Evolutionary conservation across 2,888 invertebrate species (phyloP).

Genomic region (Drosophila tanythrix): DNA sequence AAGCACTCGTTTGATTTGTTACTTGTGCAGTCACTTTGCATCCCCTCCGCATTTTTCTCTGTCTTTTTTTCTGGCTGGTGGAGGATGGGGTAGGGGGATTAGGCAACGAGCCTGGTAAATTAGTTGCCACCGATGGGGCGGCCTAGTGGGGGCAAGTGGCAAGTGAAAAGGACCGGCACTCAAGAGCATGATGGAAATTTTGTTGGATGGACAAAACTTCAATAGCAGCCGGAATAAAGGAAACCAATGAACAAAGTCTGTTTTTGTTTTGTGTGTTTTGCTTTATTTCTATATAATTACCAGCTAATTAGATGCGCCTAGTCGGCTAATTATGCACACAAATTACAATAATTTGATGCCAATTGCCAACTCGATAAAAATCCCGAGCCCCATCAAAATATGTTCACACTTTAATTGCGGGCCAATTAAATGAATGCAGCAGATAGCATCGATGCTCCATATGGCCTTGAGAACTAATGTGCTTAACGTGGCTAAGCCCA

Average conservation of each 20-base stretch:
- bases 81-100: neutral
- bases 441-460: neutral
- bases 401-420: slow-evolving; percentile 46
- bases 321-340: slow-evolving; percentile 60
- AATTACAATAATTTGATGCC: slow-evolving; percentile 46
- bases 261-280: slow-evolving; percentile 16
- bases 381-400: neutral
- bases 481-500: slow-evolving; percentile 19
- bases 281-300: slow-evolving; percentile 51
- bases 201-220: neutral
- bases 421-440: slow-evolving; percentile 51
- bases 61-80: neutral
- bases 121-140: slow-evolving; percentile 50
- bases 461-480: slow-evolving; percentile 7
- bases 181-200: slow-evolving; percentile 40
- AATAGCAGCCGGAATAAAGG: neutral
- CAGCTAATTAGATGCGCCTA: slow-evolving; percentile 61
- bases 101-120: slow-evolving; percentile 42
- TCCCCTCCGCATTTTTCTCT: slow-evolving; percentile 5
- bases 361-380: slow-evolving; percentile 4
- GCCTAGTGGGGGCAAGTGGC: neutral
- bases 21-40: slow-evolving; percentile 48
- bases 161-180: slow-evolving; percentile 22
- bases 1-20: slow-evolving; percentile 81
- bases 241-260: slow-evolving; percentile 6